Evolutionary conservation across 1,140 invertebrate genomes (phyloP).

Genomic region (Neodiprion fabricii): DNA sequence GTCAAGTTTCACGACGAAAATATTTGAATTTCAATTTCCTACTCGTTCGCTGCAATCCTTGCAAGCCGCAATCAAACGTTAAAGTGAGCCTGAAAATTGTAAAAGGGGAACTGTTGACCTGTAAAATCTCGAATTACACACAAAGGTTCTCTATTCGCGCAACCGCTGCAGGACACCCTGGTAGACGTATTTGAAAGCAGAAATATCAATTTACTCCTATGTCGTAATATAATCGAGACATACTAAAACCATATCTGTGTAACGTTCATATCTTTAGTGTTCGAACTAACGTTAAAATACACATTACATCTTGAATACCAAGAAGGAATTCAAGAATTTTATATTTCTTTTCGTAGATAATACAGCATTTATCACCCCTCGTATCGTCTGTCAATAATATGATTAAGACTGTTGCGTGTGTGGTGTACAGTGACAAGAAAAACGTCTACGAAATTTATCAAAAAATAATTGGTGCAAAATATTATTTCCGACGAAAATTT

Average conservation of each 20-base stretch:
- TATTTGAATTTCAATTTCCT: too few species aligned
- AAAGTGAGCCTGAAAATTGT: too few species aligned
- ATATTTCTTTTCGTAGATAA: background rate
- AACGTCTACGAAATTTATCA: conserved; percentile 26
- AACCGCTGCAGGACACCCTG: too few species aligned
- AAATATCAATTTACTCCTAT: background rate
- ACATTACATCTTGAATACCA: background rate
- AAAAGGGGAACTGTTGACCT: too few species aligned
- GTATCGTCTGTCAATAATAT: background rate
- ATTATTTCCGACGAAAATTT: too few species aligned
- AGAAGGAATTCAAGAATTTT: background rate
- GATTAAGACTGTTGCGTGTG: background rate
- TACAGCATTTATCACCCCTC: background rate
- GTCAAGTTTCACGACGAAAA: too few species aligned
- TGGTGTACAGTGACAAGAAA: background rate
- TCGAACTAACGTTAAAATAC: conserved; percentile 18
- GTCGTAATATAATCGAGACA: background rate
- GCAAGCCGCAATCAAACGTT: too few species aligned
- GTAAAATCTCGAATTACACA: background rate
- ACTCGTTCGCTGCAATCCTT: too few species aligned
- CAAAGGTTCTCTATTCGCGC: background rate
- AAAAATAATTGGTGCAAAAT: background rate
- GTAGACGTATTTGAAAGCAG: background rate
- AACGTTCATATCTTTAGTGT: conserved; percentile 49
- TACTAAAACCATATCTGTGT: conserved; percentile 40